These are phyloP conservation scores for Aphodius granarius DNA, from an alignment of 2,888 invertebrate species.

Conservation along the genomic window DNA sequence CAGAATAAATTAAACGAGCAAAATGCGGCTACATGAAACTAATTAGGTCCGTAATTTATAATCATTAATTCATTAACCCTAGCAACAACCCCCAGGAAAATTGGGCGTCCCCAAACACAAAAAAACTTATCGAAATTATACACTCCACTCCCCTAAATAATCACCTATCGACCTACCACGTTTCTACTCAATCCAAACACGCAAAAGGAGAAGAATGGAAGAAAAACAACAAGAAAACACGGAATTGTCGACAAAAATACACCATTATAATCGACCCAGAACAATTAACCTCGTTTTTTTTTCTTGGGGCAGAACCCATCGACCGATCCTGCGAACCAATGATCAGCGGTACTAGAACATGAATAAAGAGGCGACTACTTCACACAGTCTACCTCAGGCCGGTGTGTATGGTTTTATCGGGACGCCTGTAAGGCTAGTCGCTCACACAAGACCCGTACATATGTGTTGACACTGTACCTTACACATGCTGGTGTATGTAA, in stretches of 20 bases:
- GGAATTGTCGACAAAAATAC: conserved; percentile 5
- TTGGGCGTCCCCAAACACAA: background rate
- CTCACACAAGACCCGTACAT: conserved; percentile 51
- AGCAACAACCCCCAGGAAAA: background rate
- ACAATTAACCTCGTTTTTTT: conserved; percentile 9
- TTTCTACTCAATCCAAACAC: background rate
- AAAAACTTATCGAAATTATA: background rate
- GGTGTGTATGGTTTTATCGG: background rate
- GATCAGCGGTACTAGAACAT: background rate
- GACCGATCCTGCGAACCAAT: background rate
- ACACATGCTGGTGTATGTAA: conserved; percentile 53
- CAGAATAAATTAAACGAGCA: background rate
- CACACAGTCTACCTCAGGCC: background rate
- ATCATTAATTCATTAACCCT: background rate
- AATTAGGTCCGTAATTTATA: background rate
- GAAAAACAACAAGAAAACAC: background rate
- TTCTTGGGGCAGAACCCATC: background rate
- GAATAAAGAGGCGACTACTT: conserved; percentile 3
- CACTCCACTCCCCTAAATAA: background rate
- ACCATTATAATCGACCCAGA: conserved; percentile 12
- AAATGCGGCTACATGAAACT: background rate
- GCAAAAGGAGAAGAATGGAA: background rate
- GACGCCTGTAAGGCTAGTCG: background rate
- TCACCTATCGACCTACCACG: background rate
- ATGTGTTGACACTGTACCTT: conserved; percentile 54